phyloP scores from a whole-genome alignment of 2,797 vertebrate species.

The Huso huso region DNA sequence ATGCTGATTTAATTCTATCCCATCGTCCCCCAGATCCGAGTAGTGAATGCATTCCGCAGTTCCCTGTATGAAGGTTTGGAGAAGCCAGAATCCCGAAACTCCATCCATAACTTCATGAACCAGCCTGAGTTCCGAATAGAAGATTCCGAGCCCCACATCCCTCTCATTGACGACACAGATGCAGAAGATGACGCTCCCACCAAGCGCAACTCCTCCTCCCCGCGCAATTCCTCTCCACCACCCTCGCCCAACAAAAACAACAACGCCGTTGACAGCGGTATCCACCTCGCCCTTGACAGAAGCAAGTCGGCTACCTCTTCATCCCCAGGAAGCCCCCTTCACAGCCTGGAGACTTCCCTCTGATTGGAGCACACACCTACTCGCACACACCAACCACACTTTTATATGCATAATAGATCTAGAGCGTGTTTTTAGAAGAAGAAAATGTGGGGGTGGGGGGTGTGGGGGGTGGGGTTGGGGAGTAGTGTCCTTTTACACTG shows the following conservation, averaged over 20 bases:
- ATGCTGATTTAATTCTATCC: conserved; percentile 12
- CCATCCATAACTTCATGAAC: conserved; percentile 99
- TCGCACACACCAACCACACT: conserved; percentile 21
- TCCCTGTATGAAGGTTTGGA: conserved; percentile 96
- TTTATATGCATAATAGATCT: conserved; percentile 1
- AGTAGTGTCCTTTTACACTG: conserved; percentile 60
- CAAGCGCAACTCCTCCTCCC: conserved; percentile 79
- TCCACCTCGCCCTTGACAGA: conserved; percentile 86
- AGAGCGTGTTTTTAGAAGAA: conserved; percentile 12
- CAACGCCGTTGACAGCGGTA: conserved; percentile 91
- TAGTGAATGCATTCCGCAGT: conserved; percentile 99
- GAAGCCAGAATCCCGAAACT: conserved; percentile 92
- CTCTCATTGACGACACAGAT: conserved; percentile 96
- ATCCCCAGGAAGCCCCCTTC: conserved; percentile 89
- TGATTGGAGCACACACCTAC: conserved; percentile 67
- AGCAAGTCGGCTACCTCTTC: conserved; percentile 86
- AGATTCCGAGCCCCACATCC: conserved; percentile 97
- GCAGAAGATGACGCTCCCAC: conserved; percentile 95
- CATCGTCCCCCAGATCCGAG: conserved; percentile 78
- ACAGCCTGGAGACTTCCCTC: conserved; percentile 99
- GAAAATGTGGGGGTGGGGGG: background rate
- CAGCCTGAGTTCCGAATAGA: conserved; percentile 99
- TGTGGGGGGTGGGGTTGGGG: background rate
- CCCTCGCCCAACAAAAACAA: conserved; percentile 97
- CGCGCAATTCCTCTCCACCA: conserved; percentile 61